Evolutionary conservation across 2,888 invertebrate species (phyloP).

Genomic region (Melieria omissa): DNA sequence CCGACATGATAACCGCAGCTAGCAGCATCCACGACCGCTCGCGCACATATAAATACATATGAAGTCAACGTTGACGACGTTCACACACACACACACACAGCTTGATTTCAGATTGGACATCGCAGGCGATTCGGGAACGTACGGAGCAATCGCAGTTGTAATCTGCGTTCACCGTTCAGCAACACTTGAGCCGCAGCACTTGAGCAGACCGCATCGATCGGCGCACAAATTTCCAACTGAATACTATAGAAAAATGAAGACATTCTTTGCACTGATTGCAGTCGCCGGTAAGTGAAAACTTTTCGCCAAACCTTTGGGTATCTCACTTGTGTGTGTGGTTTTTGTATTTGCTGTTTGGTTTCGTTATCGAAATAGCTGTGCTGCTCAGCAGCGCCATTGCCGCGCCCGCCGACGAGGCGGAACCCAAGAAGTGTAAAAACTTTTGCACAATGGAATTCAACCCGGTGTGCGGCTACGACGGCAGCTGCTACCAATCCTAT

Average conservation of each 20-base stretch:
- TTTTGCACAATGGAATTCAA: conserved; percentile 34
- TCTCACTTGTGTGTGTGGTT: too few relatives aligned
- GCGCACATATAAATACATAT: conserved; percentile 28
- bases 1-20: background rate
- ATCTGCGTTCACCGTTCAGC: too few relatives aligned
- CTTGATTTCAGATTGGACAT: conserved; percentile 16
- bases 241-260: background rate
- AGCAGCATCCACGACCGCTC: background rate
- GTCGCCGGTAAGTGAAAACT: background rate
- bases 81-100: conserved; percentile 17
- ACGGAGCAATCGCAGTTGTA: too few relatives aligned
- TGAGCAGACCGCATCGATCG: too few relatives aligned
- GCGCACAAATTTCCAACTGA: background rate
- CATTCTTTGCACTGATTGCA: background rate
- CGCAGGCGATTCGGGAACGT: background rate
- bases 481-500: conserved; percentile 32
- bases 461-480: conserved; percentile 39
- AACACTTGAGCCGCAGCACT: too few relatives aligned
- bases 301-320: background rate
- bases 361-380: background rate
- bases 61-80: background rate
- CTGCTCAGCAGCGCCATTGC: conserved; percentile 17
- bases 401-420: background rate
- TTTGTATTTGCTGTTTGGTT: too few relatives aligned
- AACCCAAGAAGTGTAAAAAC: conserved; percentile 23